Evolutionary conservation across 2,888 invertebrate genomes (phyloP).

Genomic region (Clivina fossor): DNA sequence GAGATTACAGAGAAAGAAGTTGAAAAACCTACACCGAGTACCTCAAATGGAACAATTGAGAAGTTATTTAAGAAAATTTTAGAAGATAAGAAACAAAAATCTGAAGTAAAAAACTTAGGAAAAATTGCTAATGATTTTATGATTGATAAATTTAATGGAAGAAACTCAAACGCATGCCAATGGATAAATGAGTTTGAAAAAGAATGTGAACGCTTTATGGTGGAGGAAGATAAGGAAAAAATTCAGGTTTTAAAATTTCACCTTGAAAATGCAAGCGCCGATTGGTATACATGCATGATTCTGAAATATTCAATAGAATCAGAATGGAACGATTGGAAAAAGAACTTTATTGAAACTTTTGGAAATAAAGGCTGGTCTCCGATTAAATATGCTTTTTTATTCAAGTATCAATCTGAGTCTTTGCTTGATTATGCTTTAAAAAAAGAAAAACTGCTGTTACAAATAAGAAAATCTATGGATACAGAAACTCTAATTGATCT

Average conservation of each 20-base stretch:
- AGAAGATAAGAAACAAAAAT: slow-evolving; percentile 22
- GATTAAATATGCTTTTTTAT: slow-evolving; percentile 40
- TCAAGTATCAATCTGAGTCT: slow-evolving; percentile 40
- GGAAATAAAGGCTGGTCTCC: slow-evolving; percentile 42
- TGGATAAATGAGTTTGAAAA: slow-evolving; percentile 40
- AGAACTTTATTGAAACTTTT: slow-evolving; percentile 37
- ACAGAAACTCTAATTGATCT: slow-evolving; percentile 42
- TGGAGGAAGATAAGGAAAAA: slow-evolving; percentile 35
- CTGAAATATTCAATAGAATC: slow-evolving; percentile 15
- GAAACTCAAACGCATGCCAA: slow-evolving; percentile 38
- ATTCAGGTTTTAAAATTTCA: slow-evolving; percentile 36
- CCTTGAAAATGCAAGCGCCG: slow-evolving; percentile 24
- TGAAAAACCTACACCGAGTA: not conserved
- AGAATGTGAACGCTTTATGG: slow-evolving; percentile 37
- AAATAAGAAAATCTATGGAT: slow-evolving; percentile 40
- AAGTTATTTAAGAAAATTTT: slow-evolving; percentile 31
- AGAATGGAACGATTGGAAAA: slow-evolving; percentile 23
- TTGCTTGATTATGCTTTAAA: slow-evolving; percentile 41
- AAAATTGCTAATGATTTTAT: slow-evolving; percentile 36
- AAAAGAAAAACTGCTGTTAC: slow-evolving; percentile 39
- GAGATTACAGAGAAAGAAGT: slow-evolving; percentile 20
- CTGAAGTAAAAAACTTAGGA: slow-evolving; percentile 23
- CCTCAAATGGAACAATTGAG: slow-evolving; percentile 4
- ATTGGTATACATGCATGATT: slow-evolving; percentile 20
- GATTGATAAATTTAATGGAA: slow-evolving; percentile 38